A percentile compares a stretch with the other conserved stretches of the same genome.
Conservation (phyloP, 2,888 invertebrate genomes). For the Pseudolycoriella hygida region DNA sequence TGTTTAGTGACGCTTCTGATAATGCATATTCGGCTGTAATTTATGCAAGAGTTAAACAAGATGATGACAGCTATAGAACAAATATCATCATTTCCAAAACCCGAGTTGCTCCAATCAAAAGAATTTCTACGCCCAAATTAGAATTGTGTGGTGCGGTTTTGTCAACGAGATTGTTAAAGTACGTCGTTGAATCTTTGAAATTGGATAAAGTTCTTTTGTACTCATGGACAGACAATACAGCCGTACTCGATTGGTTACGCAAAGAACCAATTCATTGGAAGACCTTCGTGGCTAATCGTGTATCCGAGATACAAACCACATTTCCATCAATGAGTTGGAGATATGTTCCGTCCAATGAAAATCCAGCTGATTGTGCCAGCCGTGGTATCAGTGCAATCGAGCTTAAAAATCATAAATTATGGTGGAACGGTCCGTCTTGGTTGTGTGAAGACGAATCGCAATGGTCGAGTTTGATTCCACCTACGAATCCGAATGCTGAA, state of each 20-base stretch:
- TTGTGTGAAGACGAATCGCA: no score
- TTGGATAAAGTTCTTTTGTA: background rate
- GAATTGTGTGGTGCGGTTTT: background rate
- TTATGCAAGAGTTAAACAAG: background rate
- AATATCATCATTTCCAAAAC: background rate
- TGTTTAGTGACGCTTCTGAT: conserved; percentile 2
- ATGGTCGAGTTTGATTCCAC: no score
- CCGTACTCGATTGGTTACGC: background rate
- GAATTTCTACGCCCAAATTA: background rate
- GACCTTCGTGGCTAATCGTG: background rate
- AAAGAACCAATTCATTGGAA: background rate
- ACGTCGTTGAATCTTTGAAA: background rate
- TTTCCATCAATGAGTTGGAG: background rate
- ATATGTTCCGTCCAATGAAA: background rate
- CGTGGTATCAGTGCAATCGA: background rate
- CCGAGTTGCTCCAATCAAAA: background rate
- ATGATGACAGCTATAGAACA: background rate
- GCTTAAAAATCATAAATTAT: background rate
- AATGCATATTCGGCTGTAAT: background rate
- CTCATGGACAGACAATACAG: background rate
- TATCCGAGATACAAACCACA: background rate
- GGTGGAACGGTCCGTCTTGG: background rate
- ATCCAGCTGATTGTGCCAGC: background rate
- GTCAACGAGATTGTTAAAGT: background rate
- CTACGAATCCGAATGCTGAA: no score